A percentile compares a stretch with the other conserved stretches of the same genome.
Conservation (phyloP, 1,140 invertebrate genomes). For the Pachypeltis micranthus region DNA sequence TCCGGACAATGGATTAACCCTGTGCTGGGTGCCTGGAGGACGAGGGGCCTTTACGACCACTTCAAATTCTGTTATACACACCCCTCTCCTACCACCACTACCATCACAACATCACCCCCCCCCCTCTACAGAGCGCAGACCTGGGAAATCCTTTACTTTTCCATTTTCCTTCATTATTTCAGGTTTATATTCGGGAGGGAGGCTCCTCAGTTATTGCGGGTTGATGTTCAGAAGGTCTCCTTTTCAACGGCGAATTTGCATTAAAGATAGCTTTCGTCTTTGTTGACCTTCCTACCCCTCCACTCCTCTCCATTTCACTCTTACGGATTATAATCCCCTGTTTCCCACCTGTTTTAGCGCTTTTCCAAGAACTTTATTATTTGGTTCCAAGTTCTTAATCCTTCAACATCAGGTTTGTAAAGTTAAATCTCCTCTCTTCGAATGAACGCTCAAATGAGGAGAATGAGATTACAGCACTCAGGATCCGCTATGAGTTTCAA, state of each 20-base stretch:
- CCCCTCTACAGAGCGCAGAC: too few relatives aligned
- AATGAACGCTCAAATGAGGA: too few relatives aligned
- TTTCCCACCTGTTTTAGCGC: too few relatives aligned
- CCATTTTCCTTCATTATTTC: slow-evolving; percentile 2
- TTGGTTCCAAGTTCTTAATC: too few relatives aligned
- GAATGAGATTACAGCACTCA: too few relatives aligned
- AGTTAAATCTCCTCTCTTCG: too few relatives aligned
- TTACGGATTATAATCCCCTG: too few relatives aligned
- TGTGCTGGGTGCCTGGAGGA: background rate
- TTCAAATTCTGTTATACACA: slow-evolving; percentile 5
- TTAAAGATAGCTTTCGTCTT: slow-evolving; percentile 9
- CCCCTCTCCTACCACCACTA: background rate
- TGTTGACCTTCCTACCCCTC: slow-evolving; percentile 1
- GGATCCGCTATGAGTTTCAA: too few relatives aligned
- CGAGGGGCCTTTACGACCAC: background rate
- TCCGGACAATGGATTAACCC: slow-evolving; percentile 10
- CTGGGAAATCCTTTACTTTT: background rate
- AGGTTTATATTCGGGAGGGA: background rate
- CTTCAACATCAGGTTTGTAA: too few relatives aligned
- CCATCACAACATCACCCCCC: too few relatives aligned
- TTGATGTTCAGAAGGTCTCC: slow-evolving; percentile 3
- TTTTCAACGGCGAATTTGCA: background rate
- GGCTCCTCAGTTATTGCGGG: background rate
- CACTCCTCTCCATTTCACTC: too few relatives aligned
- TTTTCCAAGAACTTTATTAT: too few relatives aligned